Percentiles rank a stretch among this genome's conserved stretches.
These are phyloP conservation scores for Enoplosus armatus DNA, from an alignment of 2,797 vertebrate genomes.

Conservation along the genomic window DNA sequence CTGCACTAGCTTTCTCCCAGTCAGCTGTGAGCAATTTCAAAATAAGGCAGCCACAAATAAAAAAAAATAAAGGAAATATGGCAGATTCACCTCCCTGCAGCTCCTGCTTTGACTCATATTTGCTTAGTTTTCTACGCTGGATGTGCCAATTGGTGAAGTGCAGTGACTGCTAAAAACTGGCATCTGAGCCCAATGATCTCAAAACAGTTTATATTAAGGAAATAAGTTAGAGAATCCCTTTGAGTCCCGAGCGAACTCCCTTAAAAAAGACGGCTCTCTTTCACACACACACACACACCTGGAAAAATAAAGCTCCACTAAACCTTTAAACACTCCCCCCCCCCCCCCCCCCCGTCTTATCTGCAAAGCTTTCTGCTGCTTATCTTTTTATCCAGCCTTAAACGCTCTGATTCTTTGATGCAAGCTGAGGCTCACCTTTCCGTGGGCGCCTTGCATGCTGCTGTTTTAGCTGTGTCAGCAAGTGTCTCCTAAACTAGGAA, in stretches of 20 bases:
- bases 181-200: conserved; percentile 34
- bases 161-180: conserved; percentile 44
- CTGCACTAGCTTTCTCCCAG: conserved; percentile 44
- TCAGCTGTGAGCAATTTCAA: conserved; percentile 60
- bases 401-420: conserved; percentile 58
- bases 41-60: conserved; percentile 36
- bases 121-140: conserved; percentile 46
- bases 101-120: conserved; percentile 45
- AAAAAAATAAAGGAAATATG: conserved; percentile 32
- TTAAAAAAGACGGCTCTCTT: conserved; percentile 27
- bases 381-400: conserved; percentile 67
- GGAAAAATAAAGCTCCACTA: conserved; percentile 48
- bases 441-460: conserved; percentile 4
- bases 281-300: conserved; percentile 30
- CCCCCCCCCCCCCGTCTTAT: no score
- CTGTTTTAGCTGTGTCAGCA: conserved; percentile 54
- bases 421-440: conserved; percentile 47
- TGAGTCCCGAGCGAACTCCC: conserved; percentile 11
- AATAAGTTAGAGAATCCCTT: conserved; percentile 34
- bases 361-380: conserved; percentile 53
- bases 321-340: conserved; percentile 57
- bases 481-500: conserved; percentile 31
- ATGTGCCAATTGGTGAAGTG: conserved; percentile 31
- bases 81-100: conserved; percentile 43
- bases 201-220: conserved; percentile 41